A percentile compares a stretch with the other conserved stretches of the same genome.
These are phyloP conservation scores for Diploptera punctata DNA, from an alignment of 2,888 invertebrate species.

Conservation along the genomic window DNA sequence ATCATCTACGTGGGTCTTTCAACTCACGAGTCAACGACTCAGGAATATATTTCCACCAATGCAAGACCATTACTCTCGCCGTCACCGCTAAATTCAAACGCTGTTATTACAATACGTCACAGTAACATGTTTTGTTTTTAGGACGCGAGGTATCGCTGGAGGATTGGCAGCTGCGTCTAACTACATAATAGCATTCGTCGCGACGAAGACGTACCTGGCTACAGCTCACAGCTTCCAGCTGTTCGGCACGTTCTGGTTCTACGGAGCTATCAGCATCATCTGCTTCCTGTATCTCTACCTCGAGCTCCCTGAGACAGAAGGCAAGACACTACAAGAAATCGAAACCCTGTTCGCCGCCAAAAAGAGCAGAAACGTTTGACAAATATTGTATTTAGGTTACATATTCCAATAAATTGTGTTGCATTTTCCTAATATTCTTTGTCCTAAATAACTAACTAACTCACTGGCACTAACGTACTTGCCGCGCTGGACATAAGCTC, in stretches of 20 bases:
- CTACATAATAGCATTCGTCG: slow-evolving; percentile 60
- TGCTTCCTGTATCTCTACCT: slow-evolving; percentile 62
- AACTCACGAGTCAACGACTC: no score
- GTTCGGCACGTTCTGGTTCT: slow-evolving; percentile 59
- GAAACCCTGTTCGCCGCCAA: slow-evolving; percentile 49
- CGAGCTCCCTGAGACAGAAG: slow-evolving; percentile 64
- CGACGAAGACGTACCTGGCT: slow-evolving; percentile 61
- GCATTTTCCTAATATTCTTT: no score
- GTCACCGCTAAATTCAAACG: no score
- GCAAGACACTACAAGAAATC: slow-evolving; percentile 60
- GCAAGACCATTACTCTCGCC: no score
- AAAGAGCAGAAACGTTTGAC: background rate
- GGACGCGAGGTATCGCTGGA: slow-evolving; percentile 62
- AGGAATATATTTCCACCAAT: no score
- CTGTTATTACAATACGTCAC: no score
- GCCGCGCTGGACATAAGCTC: no score
- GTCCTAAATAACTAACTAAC: no score
- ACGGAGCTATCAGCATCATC: slow-evolving; percentile 57
- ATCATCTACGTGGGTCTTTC: no score
- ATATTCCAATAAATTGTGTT: no score
- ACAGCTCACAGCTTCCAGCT: slow-evolving; percentile 57
- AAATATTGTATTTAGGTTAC: no score
- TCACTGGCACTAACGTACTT: no score
- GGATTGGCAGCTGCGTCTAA: slow-evolving; percentile 62
- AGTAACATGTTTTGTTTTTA: slow-evolving; percentile 45